phyloP scores from a whole-genome alignment of 2,888 invertebrate species.

The Epinotia bilunana region DNA sequence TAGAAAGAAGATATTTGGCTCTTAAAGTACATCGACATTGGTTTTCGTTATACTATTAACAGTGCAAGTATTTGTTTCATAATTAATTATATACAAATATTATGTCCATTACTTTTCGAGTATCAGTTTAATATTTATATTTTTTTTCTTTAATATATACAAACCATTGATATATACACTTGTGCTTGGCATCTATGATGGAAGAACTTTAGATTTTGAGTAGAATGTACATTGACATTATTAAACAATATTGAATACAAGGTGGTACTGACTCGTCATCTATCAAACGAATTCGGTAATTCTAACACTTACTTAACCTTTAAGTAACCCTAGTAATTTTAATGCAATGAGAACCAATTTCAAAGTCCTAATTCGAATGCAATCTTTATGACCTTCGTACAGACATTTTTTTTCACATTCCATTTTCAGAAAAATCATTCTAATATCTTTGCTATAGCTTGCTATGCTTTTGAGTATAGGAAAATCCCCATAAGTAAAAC shows the following conservation, averaged over 20 bases:
- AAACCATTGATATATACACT: neutral
- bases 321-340: no score
- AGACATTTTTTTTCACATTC: no score
- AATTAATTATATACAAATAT: neutral
- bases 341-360: no score
- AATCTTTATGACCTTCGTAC: no score
- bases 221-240: neutral
- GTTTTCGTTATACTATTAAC: neutral
- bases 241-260: constrained; percentile 11
- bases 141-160: neutral
- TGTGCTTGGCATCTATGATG: constrained; percentile 10
- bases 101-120: neutral
- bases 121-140: neutral
- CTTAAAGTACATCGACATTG: neutral
- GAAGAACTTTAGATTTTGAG: constrained; percentile 15
- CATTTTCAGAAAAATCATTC: no score
- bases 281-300: neutral
- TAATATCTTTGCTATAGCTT: no score
- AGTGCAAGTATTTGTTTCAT: neutral
- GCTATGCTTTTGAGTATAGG: no score
- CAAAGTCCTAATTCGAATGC: no score
- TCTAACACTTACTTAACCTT: neutral
- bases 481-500: no score
- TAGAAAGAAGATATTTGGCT: neutral
- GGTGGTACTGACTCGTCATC: neutral